phyloP scores from a whole-genome alignment of 2,797 vertebrate genomes.

The Myotis findleyi region DNA sequence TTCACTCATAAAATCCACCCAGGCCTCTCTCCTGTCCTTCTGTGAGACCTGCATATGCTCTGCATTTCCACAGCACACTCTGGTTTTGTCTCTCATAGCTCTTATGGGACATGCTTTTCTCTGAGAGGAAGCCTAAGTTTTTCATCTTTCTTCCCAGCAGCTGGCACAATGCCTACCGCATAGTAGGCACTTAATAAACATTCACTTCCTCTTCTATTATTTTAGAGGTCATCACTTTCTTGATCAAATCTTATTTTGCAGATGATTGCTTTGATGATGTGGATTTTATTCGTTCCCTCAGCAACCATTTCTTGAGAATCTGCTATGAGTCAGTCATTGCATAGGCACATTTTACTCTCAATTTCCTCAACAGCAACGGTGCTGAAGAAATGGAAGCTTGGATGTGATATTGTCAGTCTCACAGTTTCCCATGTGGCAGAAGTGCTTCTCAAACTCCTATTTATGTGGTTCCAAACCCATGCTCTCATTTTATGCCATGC shows the following conservation, averaged over 20 bases:
- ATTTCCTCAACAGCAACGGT: not conserved
- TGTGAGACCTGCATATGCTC: fast-evolving
- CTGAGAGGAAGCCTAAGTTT: not conserved
- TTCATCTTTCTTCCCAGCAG: not conserved
- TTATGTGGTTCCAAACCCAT: not conserved
- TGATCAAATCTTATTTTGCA: slow-evolving; percentile 42
- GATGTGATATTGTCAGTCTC: not conserved
- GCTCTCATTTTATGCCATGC: not conserved
- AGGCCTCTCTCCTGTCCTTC: too few species aligned
- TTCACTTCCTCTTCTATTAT: not conserved
- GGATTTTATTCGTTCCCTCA: slow-evolving; percentile 38
- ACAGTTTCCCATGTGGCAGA: not conserved
- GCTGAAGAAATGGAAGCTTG: not conserved
- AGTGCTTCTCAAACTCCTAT: not conserved
- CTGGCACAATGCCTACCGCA: not conserved
- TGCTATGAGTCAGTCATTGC: not conserved
- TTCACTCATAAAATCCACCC: not conserved
- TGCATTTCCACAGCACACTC: not conserved
- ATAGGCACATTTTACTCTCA: not conserved
- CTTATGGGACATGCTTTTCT: not conserved
- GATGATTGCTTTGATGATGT: not conserved
- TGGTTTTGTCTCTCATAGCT: not conserved
- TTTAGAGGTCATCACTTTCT: not conserved
- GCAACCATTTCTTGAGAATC: slow-evolving; percentile 1
- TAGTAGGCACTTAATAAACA: not conserved